Conservation (phyloP, 2,888 invertebrate species). For the Hirtodrosophila confusa region DNA sequence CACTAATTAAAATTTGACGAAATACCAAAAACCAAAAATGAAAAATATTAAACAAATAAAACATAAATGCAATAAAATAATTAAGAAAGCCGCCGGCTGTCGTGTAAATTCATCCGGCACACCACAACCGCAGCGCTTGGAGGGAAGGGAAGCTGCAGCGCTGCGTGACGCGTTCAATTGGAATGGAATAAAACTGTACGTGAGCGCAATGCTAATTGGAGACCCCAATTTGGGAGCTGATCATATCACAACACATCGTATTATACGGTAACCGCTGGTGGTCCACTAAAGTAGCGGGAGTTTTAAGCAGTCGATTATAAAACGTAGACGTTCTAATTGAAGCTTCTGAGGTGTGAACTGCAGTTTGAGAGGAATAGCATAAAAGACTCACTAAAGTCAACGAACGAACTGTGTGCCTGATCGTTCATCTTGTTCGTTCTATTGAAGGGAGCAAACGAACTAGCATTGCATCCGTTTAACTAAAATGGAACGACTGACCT, state of each 20-base stretch:
- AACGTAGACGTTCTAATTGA: constrained; percentile 57
- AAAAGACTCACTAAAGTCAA: no score
- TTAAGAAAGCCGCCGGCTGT: constrained; percentile 56
- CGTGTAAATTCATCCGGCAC: constrained; percentile 59
- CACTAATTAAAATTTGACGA: constrained; percentile 72
- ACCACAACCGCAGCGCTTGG: constrained; percentile 1
- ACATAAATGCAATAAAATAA: constrained; percentile 72
- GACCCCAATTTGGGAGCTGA: constrained; percentile 45
- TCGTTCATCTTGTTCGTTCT: no score
- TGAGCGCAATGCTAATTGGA: constrained; percentile 55
- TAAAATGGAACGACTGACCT: no score
- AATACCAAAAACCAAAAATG: constrained; percentile 29
- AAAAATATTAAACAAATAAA: constrained; percentile 6
- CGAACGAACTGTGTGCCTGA: no score
- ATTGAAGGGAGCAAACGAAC: no score
- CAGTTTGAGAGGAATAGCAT: not conserved
- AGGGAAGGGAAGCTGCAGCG: constrained; percentile 28
- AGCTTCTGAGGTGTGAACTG: constrained; percentile 5
- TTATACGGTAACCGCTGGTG: constrained; percentile 12
- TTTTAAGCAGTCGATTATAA: constrained; percentile 51
- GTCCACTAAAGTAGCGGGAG: constrained; percentile 43
- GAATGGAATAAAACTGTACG: constrained; percentile 50
- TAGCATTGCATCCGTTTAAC: no score
- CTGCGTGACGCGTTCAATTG: constrained; percentile 40
- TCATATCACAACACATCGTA: constrained; percentile 24